Conservation (phyloP, 2,888 invertebrate species). For the Platerodrilus igneus region DNA sequence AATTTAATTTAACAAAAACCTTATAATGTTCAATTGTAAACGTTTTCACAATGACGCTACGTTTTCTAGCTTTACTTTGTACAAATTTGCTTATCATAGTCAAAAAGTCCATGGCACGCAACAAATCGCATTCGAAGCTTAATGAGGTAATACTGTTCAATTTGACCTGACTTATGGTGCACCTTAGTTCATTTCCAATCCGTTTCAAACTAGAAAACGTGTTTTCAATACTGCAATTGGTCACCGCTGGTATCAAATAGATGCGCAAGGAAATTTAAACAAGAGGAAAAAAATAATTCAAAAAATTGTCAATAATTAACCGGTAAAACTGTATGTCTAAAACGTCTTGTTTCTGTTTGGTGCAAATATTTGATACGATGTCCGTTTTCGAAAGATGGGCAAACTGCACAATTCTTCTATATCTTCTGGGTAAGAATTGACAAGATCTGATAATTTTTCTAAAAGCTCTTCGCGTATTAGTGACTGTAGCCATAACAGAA, state of each 20-base stretch:
- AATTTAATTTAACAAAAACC: too few species aligned
- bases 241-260: constrained; percentile 26
- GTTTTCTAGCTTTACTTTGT: constrained; percentile 20
- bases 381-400: constrained; percentile 13
- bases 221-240: constrained; percentile 32
- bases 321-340: too few species aligned
- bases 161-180: constrained; percentile 30
- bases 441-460: too few species aligned
- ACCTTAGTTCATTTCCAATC: constrained; percentile 32
- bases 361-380: constrained; percentile 18
- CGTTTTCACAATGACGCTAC: too few species aligned
- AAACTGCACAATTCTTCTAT: constrained; percentile 19
- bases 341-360: too few species aligned
- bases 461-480: too few species aligned
- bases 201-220: constrained; percentile 27
- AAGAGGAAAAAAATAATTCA: constrained; percentile 27
- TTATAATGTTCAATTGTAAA: too few species aligned
- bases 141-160: constrained; percentile 23
- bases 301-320: constrained; percentile 25
- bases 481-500: too few species aligned
- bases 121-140: constrained; percentile 32
- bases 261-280: constrained; percentile 34
- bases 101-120: constrained; percentile 31
- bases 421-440: too few species aligned
- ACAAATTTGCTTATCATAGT: constrained; percentile 32